phyloP scores from a whole-genome alignment of 2,797 vertebrate genomes.

The Mareca strepera region DNA sequence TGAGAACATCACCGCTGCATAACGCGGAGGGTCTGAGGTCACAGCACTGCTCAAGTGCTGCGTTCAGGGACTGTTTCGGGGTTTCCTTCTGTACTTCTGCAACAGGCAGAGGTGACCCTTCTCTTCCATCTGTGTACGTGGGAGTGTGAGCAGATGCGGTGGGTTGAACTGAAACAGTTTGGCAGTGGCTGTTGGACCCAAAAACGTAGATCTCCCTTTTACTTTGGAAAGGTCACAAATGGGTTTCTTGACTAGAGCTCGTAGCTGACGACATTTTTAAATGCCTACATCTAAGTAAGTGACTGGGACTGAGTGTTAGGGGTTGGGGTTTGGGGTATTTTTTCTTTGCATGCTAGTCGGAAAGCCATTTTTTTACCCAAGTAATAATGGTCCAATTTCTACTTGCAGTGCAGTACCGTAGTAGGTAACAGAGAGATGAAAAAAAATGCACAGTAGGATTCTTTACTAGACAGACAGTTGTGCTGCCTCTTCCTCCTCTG shows the following conservation, averaged over 20 bases:
- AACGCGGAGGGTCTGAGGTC: rapidly evolving
- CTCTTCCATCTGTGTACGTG: not conserved
- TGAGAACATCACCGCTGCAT: not conserved
- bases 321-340: conserved; percentile 58
- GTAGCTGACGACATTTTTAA: conserved; percentile 15
- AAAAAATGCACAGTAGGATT: not conserved
- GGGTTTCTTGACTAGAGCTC: conserved; percentile 51
- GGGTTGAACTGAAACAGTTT: conserved; percentile 23
- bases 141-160: not conserved
- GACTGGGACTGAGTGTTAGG: conserved; percentile 43
- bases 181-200: conserved; percentile 37
- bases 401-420: conserved; percentile 54
- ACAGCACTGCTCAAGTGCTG: not conserved
- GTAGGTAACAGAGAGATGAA: conserved; percentile 57
- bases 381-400: conserved; percentile 43
- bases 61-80: not conserved
- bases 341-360: conserved; percentile 71
- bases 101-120: not conserved
- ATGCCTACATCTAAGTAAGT: conserved; percentile 10
- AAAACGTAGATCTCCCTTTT: conserved; percentile 1
- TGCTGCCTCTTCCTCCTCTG: not conserved
- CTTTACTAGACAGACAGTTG: not conserved
- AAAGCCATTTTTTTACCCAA: conserved; percentile 42
- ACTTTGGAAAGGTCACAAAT: conserved; percentile 12
- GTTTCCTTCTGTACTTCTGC: not conserved